Percentiles rank a stretch among this genome's conserved stretches.
These are phyloP conservation scores for Cynopterus sphinx DNA, from an alignment of 2,797 vertebrate species.

Conservation along the genomic window DNA sequence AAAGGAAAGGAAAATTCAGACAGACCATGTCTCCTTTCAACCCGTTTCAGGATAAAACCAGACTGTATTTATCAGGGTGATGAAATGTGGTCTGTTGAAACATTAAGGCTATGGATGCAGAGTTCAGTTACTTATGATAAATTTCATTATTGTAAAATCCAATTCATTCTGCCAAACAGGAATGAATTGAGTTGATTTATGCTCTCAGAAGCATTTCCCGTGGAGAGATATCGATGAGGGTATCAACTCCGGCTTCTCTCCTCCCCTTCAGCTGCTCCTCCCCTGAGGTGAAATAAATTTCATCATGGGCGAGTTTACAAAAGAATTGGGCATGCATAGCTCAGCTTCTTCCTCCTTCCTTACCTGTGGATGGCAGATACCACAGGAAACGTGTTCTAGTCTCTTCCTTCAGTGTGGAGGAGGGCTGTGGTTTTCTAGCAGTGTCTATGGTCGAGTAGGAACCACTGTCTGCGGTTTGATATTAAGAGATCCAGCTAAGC, in stretches of 20 bases:
- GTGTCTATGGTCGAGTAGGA: neutral
- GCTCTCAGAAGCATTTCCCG: neutral
- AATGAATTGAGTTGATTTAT: slow-evolving; percentile 19
- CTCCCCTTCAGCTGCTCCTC: neutral
- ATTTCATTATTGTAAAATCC: slow-evolving; percentile 63
- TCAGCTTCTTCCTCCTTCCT: neutral
- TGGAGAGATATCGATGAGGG: neutral
- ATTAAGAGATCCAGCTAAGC: neutral
- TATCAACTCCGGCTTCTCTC: neutral
- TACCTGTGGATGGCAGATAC: neutral
- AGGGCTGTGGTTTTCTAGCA: neutral
- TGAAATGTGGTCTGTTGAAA: slow-evolving; percentile 48
- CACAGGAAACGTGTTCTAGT: neutral
- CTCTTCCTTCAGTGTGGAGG: neutral
- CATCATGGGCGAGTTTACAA: neutral
- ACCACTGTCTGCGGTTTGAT: neutral
- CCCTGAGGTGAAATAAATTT: neutral
- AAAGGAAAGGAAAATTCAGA: slow-evolving; percentile 31
- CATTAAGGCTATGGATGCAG: neutral
- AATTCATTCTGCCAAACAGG: slow-evolving; percentile 18
- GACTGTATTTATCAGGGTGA: neutral
- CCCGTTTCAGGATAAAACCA: slow-evolving; percentile 38
- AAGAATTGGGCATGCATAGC: neutral
- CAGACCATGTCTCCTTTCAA: slow-evolving; percentile 29
- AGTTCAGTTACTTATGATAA: slow-evolving; percentile 45